These are phyloP conservation scores for Pygoscelis adeliae DNA, from an alignment of 2,113 vertebrate genomes.

Conservation along the genomic window DNA sequence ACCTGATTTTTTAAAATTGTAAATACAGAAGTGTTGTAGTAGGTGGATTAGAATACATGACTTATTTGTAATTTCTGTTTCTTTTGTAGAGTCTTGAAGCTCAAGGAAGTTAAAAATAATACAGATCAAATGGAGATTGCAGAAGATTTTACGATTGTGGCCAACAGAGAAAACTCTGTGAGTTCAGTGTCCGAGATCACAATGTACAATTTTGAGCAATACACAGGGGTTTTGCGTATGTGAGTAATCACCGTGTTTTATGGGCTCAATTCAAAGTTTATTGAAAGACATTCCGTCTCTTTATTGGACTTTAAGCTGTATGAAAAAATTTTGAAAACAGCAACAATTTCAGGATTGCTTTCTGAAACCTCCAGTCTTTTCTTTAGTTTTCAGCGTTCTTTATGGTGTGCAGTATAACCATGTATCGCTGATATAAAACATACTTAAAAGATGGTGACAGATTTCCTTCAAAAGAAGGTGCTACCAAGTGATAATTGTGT, in stretches of 20 bases:
- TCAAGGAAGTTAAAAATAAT: constrained; percentile 79
- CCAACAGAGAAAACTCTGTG: constrained; percentile 83
- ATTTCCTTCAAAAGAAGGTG: not conserved
- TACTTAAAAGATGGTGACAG: not conserved
- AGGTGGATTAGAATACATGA: not conserved
- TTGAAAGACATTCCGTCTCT: not conserved
- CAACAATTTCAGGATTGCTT: not conserved
- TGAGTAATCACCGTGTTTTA: not conserved
- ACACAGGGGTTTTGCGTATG: not conserved
- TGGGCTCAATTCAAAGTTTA: not conserved
- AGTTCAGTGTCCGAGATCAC: constrained; percentile 50
- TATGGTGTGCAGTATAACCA: not conserved
- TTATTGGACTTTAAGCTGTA: not conserved
- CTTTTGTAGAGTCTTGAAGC: constrained; percentile 85
- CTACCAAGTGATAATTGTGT: not conserved
- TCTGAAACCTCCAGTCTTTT: not conserved
- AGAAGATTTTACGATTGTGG: constrained; percentile 86
- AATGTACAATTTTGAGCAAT: not conserved
- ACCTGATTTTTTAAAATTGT: not conserved
- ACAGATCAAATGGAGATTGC: constrained; percentile 78
- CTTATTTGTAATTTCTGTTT: constrained; percentile 24
- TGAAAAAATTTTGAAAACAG: not conserved
- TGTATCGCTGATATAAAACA: not conserved
- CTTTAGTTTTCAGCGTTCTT: not conserved
- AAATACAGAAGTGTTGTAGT: not conserved